These are phyloP conservation scores for Mycalesis mineus DNA, from an alignment of 2,888 invertebrate genomes.

Conservation along the genomic window DNA sequence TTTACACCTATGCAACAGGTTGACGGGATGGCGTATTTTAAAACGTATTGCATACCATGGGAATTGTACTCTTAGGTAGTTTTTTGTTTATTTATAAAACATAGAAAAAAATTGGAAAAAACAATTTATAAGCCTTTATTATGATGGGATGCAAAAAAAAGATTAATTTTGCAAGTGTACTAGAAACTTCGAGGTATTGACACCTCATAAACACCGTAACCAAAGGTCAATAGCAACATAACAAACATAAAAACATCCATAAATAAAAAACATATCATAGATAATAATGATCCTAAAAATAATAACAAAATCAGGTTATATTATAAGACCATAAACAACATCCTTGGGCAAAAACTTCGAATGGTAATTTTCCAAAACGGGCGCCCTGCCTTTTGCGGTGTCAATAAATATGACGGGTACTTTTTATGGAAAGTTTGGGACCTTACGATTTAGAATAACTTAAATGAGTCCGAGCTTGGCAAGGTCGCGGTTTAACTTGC, in stretches of 20 bases:
- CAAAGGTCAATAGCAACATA: neutral
- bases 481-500: neutral
- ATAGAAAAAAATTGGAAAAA: no score
- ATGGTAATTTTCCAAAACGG: neutral
- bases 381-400: neutral
- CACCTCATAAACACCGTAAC: neutral
- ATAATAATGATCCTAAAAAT: neutral
- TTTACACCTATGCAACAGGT: no score
- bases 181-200: neutral
- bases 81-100: no score
- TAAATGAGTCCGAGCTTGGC: neutral
- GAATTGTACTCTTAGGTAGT: no score
- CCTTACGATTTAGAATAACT: neutral
- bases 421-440: neutral
- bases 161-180: neutral
- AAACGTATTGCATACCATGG: no score
- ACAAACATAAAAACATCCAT: neutral
- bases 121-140: no score
- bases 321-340: neutral
- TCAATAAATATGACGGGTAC: neutral
- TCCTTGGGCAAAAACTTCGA: neutral
- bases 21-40: no score
- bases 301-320: neutral
- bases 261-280: neutral
- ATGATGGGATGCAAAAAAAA: neutral